Evolutionary conservation across 2,888 invertebrate genomes (phyloP).

Genomic region (Muscina levida): DNA sequence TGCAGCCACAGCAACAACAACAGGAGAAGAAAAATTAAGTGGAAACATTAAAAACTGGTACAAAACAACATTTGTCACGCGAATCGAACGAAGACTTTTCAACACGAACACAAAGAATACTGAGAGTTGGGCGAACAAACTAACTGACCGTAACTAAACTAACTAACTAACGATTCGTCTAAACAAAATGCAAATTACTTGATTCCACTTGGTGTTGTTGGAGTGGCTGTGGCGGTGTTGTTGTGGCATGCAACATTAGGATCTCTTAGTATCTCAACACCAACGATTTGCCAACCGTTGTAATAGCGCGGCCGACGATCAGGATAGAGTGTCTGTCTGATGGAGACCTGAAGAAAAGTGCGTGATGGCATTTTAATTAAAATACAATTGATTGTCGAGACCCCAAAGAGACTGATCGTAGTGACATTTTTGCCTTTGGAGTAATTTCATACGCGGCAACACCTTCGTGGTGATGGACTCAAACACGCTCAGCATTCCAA

Average conservation of each 20-base stretch:
- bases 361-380: constrained; percentile 60
- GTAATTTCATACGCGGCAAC: too few species aligned
- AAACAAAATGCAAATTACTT: constrained; percentile 58
- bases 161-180: not conserved
- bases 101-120: constrained; percentile 19
- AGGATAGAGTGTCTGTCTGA: not conserved
- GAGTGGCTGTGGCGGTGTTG: not conserved
- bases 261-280: constrained; percentile 32
- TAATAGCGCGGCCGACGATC: constrained; percentile 31
- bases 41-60: constrained; percentile 52
- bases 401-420: not conserved
- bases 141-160: constrained; percentile 32
- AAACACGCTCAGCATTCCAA: not conserved
- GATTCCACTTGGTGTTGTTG: constrained; percentile 4
- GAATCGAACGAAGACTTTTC: constrained; percentile 39
- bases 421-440: not conserved
- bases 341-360: constrained; percentile 21
- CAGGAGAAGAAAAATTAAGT: not conserved
- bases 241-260: constrained; percentile 17
- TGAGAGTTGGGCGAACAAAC: too few species aligned
- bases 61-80: constrained; percentile 66
- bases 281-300: constrained; percentile 59
- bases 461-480: not conserved
- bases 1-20: not conserved
- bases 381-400: constrained; percentile 34